These are phyloP conservation scores for Numenius phaeopus DNA, from an alignment of 2,797 vertebrate genomes.

Conservation along the genomic window DNA sequence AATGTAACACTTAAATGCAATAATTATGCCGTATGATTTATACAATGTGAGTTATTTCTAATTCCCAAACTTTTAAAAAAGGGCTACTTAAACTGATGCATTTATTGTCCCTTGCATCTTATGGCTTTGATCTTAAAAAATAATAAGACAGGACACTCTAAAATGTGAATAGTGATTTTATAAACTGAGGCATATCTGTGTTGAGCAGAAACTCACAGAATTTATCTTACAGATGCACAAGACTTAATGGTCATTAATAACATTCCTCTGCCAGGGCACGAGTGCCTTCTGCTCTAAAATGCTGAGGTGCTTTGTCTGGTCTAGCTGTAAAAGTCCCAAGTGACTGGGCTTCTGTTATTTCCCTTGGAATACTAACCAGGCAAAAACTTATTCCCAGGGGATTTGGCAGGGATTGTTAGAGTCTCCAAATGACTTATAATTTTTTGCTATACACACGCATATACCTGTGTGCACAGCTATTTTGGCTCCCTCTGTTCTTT, in stretches of 20 bases:
- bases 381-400: neutral
- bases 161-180: constrained; percentile 68
- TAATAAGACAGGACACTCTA: neutral
- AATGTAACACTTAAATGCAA: constrained; percentile 66
- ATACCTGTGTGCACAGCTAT: neutral
- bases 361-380: neutral
- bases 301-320: neutral
- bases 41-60: constrained; percentile 37
- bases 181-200: constrained; percentile 16
- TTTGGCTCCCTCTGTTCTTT: neutral
- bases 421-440: neutral
- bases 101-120: constrained; percentile 59
- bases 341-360: neutral
- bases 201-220: constrained; percentile 39
- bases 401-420: neutral
- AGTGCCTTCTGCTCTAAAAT: neutral
- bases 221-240: neutral
- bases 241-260: constrained; percentile 22
- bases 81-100: constrained; percentile 49
- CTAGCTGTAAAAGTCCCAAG: neutral
- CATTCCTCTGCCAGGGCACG: neutral
- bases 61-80: constrained; percentile 51
- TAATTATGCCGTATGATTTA: constrained; percentile 57
- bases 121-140: constrained; percentile 60
- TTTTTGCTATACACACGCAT: neutral